phyloP scores from a whole-genome alignment of 2,113 vertebrate species.

The Crotalus helleri region DNA sequence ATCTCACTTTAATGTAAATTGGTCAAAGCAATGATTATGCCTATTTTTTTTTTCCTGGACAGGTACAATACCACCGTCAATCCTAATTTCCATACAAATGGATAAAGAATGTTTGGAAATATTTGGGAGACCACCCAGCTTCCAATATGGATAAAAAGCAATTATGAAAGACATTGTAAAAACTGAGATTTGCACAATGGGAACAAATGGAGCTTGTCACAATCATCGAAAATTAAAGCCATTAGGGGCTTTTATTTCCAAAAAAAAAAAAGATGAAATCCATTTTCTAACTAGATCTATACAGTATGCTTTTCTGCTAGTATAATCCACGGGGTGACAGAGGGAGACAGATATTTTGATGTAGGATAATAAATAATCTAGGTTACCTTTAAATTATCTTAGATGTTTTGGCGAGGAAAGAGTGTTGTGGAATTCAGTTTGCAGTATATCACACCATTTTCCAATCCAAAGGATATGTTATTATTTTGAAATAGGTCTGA shows the following conservation, averaged over 20 bases:
- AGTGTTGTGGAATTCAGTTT: not conserved
- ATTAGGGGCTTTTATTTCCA: not conserved
- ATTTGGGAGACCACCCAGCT: not conserved
- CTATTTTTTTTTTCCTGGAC: not conserved
- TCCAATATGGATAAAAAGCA: not conserved
- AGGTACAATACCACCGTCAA: not conserved
- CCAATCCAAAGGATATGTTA: not conserved
- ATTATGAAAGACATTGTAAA: not conserved
- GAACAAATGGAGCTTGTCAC: not conserved
- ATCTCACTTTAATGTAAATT: not conserved
- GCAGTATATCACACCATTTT: not conserved
- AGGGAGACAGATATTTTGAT: not conserved
- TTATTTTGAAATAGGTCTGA: not conserved
- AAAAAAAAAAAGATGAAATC: not conserved
- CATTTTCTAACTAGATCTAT: not conserved
- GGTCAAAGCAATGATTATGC: not conserved
- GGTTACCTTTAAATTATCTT: not conserved
- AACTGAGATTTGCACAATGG: not conserved
- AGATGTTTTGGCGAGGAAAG: not conserved
- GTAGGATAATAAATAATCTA: not conserved
- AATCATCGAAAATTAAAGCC: not conserved
- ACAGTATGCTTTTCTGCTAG: not conserved
- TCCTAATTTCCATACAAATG: conserved; percentile 1
- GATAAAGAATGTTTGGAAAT: not conserved
- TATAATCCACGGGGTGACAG: not conserved